Base-by-base conservation (phyloP, 2,888 invertebrate species). In the Caenorhabditis angaria region DNA sequence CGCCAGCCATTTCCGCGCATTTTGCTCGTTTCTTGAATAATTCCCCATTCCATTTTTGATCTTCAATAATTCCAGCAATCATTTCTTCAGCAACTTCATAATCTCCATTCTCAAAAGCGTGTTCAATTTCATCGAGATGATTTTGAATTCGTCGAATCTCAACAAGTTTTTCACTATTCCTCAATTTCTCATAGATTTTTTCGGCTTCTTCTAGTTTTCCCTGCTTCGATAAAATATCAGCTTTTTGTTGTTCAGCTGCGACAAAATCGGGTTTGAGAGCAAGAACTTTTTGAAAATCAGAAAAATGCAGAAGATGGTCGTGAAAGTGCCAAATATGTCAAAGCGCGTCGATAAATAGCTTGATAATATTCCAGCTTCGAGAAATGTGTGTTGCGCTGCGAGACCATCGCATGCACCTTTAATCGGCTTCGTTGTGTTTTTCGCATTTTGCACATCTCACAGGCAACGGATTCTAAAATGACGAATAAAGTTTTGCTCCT, bases 331-430 rank as follows among this genome's bases (percentile, higher is more conserved):
- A 64, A 47, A 51, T 73, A 69, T 6, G 68, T 65, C 0, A 68
- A 62, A n/a, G 68, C 65, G 25, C 73, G 58, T 5, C 73, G 73
- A 25, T 47, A 69, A 48, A 73, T 29, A 1, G 73, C 73, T 65
- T 69, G 68, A 59, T 63, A 65, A n/a, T 69, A 58, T n/a, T n/a
- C n/a, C n/a, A n/a, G n/a, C n/a, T n/a, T n/a, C n/a, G n/a, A n/a
- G n/a, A n/a, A n/a, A n/a, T n/a, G n/a, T n/a, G n/a, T n/a, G n/a
- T n/a, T n/a, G n/a, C 32, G 32, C 6, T 10, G 32, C 32, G 32
- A 32, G 32, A 32, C 32, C 32, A 32, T 8, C 32, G 5, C 10
- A 5, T 32, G 32, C 32, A 8, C 32, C 32, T 32, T 32, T 32
- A 10, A 32, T 32, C 10, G 6, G 32, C 10, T 32, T 32, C 10